Base-by-base conservation (phyloP, 2,797 vertebrate genomes). In the Macroramphosus scolopax region DNA sequence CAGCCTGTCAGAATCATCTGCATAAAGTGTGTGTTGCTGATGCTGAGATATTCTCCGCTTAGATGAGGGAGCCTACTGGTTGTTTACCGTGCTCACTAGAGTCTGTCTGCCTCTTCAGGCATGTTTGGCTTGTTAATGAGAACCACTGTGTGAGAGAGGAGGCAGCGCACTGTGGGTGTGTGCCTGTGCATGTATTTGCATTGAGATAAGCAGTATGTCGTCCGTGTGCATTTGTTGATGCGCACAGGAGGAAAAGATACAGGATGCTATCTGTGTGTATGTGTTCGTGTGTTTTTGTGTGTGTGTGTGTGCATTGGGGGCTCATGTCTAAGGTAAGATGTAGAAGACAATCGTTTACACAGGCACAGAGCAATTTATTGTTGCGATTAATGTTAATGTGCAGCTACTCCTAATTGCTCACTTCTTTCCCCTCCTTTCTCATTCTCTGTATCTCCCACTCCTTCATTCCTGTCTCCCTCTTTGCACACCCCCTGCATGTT, bases 111-210 rank as follows among this genome's bases (percentile, higher is more conserved):
- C 68, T 82, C 82, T 88, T 83, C 72, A 75, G 87, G 87, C 88
- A 80, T 82, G 83, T 87, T 86, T 82, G 84, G 82, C 72, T 85
- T 82, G 80, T 83, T 87, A 87, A 88, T 88, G 83, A 87, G 81
- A 83, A 75, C 58, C 66, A 65, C 80, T 72, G 75, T 68, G 80
- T 62, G 75, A 72, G 75, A 71, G 77, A 72, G 75, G 70, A 78
- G 66, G 57, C 64, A 17, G 63, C 10, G 17, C 59, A 56, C 67
- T 60, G 78, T 57, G 75, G 58, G 71, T 72, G 76, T 77, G 63
- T 69, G 72, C 36, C 46, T 69, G 60, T 26, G 77, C 63, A 72
- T 84, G 80, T 56, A 78, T 87, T 83, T 86, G 82, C 79, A 77
- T 82, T 51, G 75, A 62, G 77, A 81, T 78, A 70, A 71, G 71